Evolutionary conservation across 2,797 vertebrate species (phyloP).

Genomic region (Pseudomugil gertrudae): DNA sequence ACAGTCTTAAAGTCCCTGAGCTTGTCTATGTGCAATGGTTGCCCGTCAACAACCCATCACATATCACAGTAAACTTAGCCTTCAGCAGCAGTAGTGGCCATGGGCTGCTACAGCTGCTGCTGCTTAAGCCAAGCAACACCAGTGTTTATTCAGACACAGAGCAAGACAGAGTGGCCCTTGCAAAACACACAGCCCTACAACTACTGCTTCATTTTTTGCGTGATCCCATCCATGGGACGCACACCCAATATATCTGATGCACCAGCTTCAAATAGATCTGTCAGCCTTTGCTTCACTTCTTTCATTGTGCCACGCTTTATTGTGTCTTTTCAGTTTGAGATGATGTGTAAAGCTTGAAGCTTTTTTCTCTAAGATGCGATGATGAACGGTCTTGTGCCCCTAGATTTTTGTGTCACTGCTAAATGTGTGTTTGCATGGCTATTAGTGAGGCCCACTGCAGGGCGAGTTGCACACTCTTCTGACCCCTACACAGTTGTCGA

Average conservation of each 20-base stretch:
- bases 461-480: constrained; percentile 62
- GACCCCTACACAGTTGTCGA: constrained; percentile 57
- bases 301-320: constrained; percentile 48
- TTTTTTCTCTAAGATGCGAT: constrained; percentile 51
- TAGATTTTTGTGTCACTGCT: constrained; percentile 71
- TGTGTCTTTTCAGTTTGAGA: constrained; percentile 54
- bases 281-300: constrained; percentile 42
- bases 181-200: constrained; percentile 60
- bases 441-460: constrained; percentile 72
- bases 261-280: constrained; percentile 59
- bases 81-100: constrained; percentile 42
- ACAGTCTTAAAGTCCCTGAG: constrained; percentile 45
- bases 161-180: constrained; percentile 49
- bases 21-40: constrained; percentile 40
- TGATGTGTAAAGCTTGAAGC: constrained; percentile 13
- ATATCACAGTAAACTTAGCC: constrained; percentile 62
- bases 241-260: constrained; percentile 45
- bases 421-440: constrained; percentile 78
- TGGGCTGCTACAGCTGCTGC: constrained; percentile 60
- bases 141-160: constrained; percentile 62
- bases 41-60: constrained; percentile 57
- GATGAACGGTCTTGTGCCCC: constrained; percentile 65
- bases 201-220: constrained; percentile 44
- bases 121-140: constrained; percentile 42
- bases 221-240: constrained; percentile 44